Evolutionary conservation across 2,888 invertebrate species (phyloP), one percentile per base, ranked within the genome.

Genomic region (Synergus itoensis): DNA sequence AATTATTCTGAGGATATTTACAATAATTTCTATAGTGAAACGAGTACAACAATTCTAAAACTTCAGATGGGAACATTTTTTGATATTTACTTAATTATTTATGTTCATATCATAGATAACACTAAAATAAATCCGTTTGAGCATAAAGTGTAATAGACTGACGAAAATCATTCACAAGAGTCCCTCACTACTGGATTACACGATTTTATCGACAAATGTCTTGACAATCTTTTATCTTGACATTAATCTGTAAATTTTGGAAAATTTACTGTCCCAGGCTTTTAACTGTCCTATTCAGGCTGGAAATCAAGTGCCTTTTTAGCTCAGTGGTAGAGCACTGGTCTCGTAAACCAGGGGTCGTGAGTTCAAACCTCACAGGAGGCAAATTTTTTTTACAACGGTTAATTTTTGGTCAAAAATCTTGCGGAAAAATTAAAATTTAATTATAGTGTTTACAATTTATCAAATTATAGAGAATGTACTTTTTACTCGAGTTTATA

Each of bases 261-360:
- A 75, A 80, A 73, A 81, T 82, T 80, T 82, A 73, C 18, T 21
- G 80, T 14, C 76, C 57, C 57, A 45, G 18, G n/a, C 12, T 79
- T 80, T 80, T 77, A 53, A 79, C 8, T 21, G 75, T 76, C 41
- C 53, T 69, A 7, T 77, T n/a, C 64, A 1, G 48, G 18, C n/a
- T 21, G 76, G 40, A 76, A 78, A 53, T 63, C 77, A 53, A 43
- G 60, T 8, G 95, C 95, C 96, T 95, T 95, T 95, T 95, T 96
- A 96, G 96, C 96, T 96, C 95, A 96, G 96, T 95, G 96, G 95
- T 94, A 96, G 96, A 96, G 96, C 96, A 95, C 95, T 95, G 95
- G 96, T 96, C 95, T 96, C 95, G 96, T 96, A 96, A 96, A 96
- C 96, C 95, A 95, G 95, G 95, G 96, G 96, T 96, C 96, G 95